Evolutionary conservation across 1,140 invertebrate genomes (phyloP).

Genomic region (Akabosia matsudoensis): DNA sequence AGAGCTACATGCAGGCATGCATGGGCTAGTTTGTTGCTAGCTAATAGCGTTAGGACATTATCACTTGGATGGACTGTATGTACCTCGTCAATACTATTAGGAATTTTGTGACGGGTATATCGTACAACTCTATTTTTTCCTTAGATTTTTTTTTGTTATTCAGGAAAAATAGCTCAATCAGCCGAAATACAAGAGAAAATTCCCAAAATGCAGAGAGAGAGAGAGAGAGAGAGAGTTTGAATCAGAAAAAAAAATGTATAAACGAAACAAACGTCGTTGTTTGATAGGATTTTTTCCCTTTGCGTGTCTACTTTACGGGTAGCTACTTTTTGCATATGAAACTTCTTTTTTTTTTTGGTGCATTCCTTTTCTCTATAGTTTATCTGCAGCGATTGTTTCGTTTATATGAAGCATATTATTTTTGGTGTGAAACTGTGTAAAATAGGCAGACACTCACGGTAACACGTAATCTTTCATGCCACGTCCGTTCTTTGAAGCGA

Average conservation of each 20-base stretch:
- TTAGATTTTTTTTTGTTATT: background rate
- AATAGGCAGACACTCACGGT: background rate
- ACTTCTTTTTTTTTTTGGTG: background rate
- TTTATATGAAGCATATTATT: background rate
- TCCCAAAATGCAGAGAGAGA: background rate
- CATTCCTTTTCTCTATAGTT: too few relatives aligned
- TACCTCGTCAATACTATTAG: too few relatives aligned
- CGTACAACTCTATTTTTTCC: background rate
- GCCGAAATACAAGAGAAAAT: background rate
- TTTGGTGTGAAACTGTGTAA: background rate
- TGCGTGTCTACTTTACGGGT: conserved; percentile 1
- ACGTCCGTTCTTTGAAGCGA: conserved; percentile 1
- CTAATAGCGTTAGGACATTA: too few relatives aligned
- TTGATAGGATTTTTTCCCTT: conserved; percentile 1
- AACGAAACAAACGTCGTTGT: background rate
- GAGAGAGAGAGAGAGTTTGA: background rate
- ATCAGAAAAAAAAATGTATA: background rate
- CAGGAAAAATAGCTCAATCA: background rate
- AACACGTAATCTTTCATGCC: conserved; percentile 21
- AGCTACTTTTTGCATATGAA: background rate
- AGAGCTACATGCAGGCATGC: too few relatives aligned
- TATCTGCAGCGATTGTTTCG: background rate
- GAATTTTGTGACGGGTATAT: too few relatives aligned
- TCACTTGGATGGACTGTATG: too few relatives aligned
- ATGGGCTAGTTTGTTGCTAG: too few relatives aligned